phyloP scores from a whole-genome alignment of 2,113 vertebrate species.

The Asarcornis scutulata region DNA sequence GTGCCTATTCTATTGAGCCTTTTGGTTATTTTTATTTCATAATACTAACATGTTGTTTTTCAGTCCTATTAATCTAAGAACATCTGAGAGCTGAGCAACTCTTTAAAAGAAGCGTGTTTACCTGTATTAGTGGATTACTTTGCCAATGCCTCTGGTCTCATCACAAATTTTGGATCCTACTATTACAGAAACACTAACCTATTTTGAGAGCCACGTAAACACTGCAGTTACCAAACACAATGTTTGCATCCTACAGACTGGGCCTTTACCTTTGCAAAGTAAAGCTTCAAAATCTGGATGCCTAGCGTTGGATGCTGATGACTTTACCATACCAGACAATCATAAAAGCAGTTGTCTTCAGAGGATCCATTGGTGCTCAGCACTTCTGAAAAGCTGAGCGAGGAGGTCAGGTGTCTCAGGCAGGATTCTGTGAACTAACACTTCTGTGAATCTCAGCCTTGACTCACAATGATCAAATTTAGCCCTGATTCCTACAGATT shows the following conservation, averaged over 20 bases:
- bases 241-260: neutral
- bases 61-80: neutral
- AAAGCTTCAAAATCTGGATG: neutral
- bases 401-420: neutral
- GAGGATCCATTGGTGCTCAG: neutral
- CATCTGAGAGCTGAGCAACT: neutral
- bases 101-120: neutral
- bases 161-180: neutral
- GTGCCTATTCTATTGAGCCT: neutral
- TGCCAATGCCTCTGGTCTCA: neutral
- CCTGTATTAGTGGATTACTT: neutral
- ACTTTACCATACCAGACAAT: neutral
- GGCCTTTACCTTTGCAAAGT: neutral
- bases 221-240: neutral
- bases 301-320: neutral
- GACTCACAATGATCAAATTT: neutral
- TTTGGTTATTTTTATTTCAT: slow-evolving; percentile 24
- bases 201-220: rapidly evolving
- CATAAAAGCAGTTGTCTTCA: neutral
- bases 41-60: neutral
- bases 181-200: neutral
- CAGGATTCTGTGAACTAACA: neutral
- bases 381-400: neutral
- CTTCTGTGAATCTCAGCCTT: neutral
- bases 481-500: neutral